Evolutionary conservation across 2,113 vertebrate species (phyloP), one percentile per base, ranked within the genome.

Genomic region (Sarotherodon lohbergeri): DNA sequence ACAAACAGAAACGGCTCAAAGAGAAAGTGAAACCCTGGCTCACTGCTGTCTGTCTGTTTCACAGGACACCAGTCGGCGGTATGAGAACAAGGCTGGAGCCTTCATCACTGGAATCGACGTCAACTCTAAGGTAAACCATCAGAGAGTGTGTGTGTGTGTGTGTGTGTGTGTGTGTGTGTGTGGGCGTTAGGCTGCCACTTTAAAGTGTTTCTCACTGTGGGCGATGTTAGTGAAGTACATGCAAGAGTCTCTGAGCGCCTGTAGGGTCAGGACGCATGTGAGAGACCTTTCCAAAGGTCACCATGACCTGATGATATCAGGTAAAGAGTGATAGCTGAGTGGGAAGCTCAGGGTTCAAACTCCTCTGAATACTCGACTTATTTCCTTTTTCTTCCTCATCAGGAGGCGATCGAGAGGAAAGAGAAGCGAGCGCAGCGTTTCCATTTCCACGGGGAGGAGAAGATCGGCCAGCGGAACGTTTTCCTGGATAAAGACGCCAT

Each of bases 91-190:
- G 93, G 98, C 98, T 8, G 99, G 99, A 39, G 97, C 98, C 5
- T 99, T 99, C 94, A 99, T 99, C 95, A 99, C 99, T 0, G 99
- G 99, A 24, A 99, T 99, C 7, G 99, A 99, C 81, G 98, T 99
- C 24, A 99, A 97, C 48, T 99, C 98, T 2, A 99, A 99, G 98
- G 99, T 99, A 95, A 76, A 29, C 71, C 24, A 11, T 3, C 61
- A 66, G 34, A 4, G 61, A 13, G 34, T 17, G 39, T 11, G 57
- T 11, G 57, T 22, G 61, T 4, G 27, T 27, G 61, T 22, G 27
- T 11, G 57, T 22, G 61, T 4, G 27, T 27, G 61, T 22, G 27
- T 27, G 61, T 22, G 34, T 17, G 36, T 10, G 57, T n/a, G 61
- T 4, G 1, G 4, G 32, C 36, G 32, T 56, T 41, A 7, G 22